Conservation (phyloP, 2,888 invertebrate genomes). For the Taphrorychus bicolor region DNA sequence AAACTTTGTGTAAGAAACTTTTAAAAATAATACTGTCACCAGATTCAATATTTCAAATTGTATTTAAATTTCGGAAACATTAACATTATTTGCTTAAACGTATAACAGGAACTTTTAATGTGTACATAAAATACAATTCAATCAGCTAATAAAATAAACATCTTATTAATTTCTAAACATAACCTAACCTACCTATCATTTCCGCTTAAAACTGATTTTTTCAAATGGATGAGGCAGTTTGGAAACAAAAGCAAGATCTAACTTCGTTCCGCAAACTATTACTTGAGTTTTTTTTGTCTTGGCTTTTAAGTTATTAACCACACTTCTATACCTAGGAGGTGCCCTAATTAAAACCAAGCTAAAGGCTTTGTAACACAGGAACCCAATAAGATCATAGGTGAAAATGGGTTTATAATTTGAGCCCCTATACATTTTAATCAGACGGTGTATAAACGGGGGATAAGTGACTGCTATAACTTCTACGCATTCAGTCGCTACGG, state of each 20-base stretch:
- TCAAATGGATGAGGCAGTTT: not conserved
- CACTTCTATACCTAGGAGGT: not conserved
- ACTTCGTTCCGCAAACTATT: not conserved
- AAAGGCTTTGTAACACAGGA: constrained; percentile 24
- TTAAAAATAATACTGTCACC: no score
- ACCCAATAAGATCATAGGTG: not conserved
- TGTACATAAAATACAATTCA: no score
- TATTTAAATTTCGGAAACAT: no score
- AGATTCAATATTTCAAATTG: no score
- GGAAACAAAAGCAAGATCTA: not conserved
- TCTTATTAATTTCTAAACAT: no score
- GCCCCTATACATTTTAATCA: constrained; percentile 15
- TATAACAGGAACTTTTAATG: no score
- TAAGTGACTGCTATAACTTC: constrained; percentile 10
- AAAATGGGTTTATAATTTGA: constrained; percentile 12
- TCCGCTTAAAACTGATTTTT: no score
- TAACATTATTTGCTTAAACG: no score
- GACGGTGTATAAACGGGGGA: not conserved
- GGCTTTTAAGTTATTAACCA: not conserved
- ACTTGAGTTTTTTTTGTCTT: not conserved
- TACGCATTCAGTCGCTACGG: constrained; percentile 1
- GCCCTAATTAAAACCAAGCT: constrained; percentile 17
- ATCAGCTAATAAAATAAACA: no score
- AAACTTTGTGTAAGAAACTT: no score
- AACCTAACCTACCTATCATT: no score